Evolutionary conservation across 2,888 invertebrate genomes (phyloP).

Genomic region (Matsumyia berberina): DNA sequence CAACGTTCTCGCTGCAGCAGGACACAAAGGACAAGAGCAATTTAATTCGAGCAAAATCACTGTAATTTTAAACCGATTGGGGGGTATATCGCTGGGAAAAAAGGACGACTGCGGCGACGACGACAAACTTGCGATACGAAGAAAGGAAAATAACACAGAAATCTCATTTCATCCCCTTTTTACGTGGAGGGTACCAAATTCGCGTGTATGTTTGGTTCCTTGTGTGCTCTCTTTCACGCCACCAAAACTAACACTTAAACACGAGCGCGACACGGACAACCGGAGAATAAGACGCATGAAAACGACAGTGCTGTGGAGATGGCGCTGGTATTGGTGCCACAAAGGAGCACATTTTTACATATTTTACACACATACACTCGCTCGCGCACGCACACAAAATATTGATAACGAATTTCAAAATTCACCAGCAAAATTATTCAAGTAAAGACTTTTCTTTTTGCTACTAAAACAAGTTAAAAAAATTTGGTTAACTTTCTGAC

Average conservation of each 20-base stretch:
- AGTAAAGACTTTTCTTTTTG: not conserved
- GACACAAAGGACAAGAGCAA: conserved; percentile 37
- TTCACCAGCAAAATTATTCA: conserved; percentile 7
- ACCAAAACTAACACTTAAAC: conserved; percentile 17
- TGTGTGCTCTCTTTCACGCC: conserved; percentile 49
- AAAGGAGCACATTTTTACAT: conserved; percentile 73
- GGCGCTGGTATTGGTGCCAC: conserved; percentile 65
- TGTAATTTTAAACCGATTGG: conserved; percentile 51
- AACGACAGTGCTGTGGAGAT: conserved; percentile 21
- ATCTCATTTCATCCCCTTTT: conserved; percentile 72
- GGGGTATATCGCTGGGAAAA: conserved; percentile 39
- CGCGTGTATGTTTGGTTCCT: conserved; percentile 26
- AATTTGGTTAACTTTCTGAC: not conserved
- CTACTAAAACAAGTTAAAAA: not conserved
- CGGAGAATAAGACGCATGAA: conserved; percentile 37
- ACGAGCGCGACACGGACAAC: conserved; percentile 30
- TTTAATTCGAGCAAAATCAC: conserved; percentile 36
- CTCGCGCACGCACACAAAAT: conserved; percentile 59
- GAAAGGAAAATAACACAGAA: conserved; percentile 64
- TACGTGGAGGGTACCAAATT: conserved; percentile 9
- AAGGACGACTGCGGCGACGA: conserved; percentile 52
- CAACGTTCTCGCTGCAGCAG: conserved; percentile 9
- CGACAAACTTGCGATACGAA: conserved; percentile 53
- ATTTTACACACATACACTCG: conserved; percentile 29
- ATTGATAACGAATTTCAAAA: conserved; percentile 33